phyloP scores from a whole-genome alignment of 2,888 invertebrate genomes.

The Tetragonula carbonaria region DNA sequence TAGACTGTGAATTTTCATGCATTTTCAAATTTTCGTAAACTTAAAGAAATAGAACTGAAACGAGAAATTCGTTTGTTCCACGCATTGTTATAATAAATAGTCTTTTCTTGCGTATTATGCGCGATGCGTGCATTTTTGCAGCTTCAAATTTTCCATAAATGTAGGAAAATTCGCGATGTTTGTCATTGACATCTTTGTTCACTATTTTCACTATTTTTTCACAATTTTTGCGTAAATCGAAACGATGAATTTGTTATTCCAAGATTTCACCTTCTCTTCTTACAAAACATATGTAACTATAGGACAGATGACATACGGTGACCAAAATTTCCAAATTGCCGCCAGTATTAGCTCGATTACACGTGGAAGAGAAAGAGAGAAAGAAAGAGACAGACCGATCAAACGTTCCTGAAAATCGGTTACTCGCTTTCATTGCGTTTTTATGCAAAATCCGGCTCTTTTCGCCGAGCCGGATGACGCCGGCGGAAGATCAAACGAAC shows the following conservation, averaged over 20 bases:
- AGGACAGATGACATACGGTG: neutral
- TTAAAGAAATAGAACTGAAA: too few species aligned
- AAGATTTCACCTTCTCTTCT: neutral
- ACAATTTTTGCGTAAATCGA: neutral
- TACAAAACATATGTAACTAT: neutral
- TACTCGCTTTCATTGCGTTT: neutral
- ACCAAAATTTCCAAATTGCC: neutral
- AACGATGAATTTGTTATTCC: neutral
- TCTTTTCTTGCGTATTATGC: too few species aligned
- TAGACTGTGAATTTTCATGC: too few species aligned
- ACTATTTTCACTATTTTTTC: too few species aligned
- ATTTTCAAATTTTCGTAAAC: too few species aligned
- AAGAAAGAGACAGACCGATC: neutral
- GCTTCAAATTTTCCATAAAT: too few species aligned
- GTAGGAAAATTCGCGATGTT: too few species aligned
- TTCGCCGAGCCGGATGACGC: neutral
- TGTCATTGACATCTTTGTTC: too few species aligned
- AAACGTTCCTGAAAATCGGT: neutral
- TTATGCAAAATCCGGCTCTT: neutral
- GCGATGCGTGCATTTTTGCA: too few species aligned
- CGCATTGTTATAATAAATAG: too few species aligned
- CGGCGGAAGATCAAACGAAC: constrained; percentile 26
- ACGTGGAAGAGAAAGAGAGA: neutral
- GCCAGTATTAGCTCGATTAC: neutral
- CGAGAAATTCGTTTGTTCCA: too few species aligned